Evolutionary conservation across 2,888 invertebrate genomes (phyloP).

Genomic region (Ormyrus thymus): DNA sequence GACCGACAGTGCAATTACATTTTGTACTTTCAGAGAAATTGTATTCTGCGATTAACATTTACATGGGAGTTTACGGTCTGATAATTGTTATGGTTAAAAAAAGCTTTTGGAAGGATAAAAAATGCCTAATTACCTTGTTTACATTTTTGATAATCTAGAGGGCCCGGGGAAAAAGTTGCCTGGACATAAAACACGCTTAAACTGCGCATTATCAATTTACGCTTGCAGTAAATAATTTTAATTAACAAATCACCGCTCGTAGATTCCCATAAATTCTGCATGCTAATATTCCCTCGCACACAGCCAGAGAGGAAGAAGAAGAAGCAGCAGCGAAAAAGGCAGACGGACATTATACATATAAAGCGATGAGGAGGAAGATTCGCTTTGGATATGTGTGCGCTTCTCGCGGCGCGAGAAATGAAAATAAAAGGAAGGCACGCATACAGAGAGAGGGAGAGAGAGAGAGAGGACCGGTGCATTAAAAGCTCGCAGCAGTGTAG

Average conservation of each 20-base stretch:
- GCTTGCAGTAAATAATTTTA: constrained; percentile 39
- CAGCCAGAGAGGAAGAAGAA: too few species aligned
- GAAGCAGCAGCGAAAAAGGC: constrained; percentile 5
- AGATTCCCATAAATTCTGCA: constrained; percentile 29
- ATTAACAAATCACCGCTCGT: constrained; percentile 38
- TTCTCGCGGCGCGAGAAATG: constrained; percentile 8
- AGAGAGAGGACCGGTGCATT: not conserved
- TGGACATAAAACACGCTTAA: constrained; percentile 6
- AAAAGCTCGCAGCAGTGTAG: constrained; percentile 14
- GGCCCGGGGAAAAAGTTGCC: not conserved
- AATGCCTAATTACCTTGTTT: constrained; percentile 12
- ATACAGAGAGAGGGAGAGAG: not conserved
- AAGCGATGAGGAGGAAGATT: constrained; percentile 6
- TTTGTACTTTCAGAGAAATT: not conserved
- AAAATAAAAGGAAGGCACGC: constrained; percentile 43
- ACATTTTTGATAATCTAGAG: not conserved
- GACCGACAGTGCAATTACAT: not conserved
- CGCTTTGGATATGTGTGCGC: not conserved
- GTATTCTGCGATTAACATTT: not conserved
- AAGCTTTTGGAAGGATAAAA: not conserved
- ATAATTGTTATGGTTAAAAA: constrained; percentile 16
- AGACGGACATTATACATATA: not conserved
- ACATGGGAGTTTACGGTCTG: not conserved
- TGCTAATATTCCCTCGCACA: constrained; percentile 22
- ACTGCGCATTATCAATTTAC: constrained; percentile 25